Percentiles rank a stretch among this genome's conserved stretches.
phyloP scores from a whole-genome alignment of 2,888 invertebrate species.

The Pycnomerus fuliginosus region DNA sequence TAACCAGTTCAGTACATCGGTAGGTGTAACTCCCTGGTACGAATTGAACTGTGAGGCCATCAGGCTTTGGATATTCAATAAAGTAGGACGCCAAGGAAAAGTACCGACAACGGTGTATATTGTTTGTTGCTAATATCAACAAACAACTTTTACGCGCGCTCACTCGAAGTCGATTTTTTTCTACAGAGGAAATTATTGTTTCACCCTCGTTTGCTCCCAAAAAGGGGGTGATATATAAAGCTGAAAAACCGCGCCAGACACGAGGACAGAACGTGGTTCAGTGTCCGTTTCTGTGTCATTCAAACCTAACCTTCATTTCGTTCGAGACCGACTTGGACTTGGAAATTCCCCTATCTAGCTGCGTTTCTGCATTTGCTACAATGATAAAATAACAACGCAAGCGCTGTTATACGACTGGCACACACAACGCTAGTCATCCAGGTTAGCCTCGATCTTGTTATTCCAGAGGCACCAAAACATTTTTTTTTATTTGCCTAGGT shows the following conservation, averaged over 20 bases:
- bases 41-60: constrained; percentile 20
- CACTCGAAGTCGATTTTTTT: not conserved
- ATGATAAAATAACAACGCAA: constrained; percentile 12
- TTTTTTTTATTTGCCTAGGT: not conserved
- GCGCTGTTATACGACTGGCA: constrained; percentile 25
- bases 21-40: constrained; percentile 14
- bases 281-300: constrained; percentile 10
- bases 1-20: too few species aligned
- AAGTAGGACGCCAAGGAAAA: constrained; percentile 24
- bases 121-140: constrained; percentile 1
- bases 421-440: constrained; percentile 29
- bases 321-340: constrained; percentile 6
- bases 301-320: constrained; percentile 19
- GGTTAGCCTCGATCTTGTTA: constrained; percentile 27
- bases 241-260: too few species aligned
- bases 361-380: constrained; percentile 16
- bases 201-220: too few species aligned
- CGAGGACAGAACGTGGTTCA: constrained; percentile 7
- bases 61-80: too few species aligned
- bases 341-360: constrained; percentile 21
- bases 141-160: not conserved
- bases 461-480: constrained; percentile 18
- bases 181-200: too few species aligned
- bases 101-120: constrained; percentile 12
- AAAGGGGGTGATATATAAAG: too few species aligned